Percentiles rank a stretch among this genome's conserved stretches.
These are phyloP conservation scores for Gallirallus australis DNA, from an alignment of 2,797 vertebrate genomes.

Conservation along the genomic window DNA sequence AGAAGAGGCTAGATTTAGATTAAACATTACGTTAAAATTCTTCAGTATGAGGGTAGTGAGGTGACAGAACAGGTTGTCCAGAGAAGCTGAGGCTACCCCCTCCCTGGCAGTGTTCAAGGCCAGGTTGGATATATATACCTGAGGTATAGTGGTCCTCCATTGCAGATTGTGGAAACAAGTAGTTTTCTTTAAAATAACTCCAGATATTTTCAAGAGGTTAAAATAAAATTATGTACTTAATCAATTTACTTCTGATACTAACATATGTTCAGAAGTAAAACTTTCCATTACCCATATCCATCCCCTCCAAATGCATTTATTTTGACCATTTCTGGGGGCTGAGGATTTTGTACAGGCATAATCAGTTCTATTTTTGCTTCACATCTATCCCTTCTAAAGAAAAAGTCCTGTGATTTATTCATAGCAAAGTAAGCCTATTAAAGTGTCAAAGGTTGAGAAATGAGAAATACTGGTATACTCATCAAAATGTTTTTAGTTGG, in stretches of 20 bases:
- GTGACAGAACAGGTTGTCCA: too few species aligned
- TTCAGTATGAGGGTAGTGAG: too few species aligned
- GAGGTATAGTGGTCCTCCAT: neutral
- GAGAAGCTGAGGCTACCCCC: too few species aligned
- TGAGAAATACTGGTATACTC: slow-evolving; percentile 24
- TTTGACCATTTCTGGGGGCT: neutral
- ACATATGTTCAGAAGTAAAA: neutral
- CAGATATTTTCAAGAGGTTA: neutral
- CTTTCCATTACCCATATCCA: neutral
- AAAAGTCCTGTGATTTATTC: slow-evolving; percentile 38
- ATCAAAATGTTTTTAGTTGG: slow-evolving; percentile 49
- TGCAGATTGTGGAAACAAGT: neutral
- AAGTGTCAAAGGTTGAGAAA: slow-evolving; percentile 60
- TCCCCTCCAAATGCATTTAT: neutral
- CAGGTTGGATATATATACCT: too few species aligned
- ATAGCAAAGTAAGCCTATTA: slow-evolving; percentile 51
- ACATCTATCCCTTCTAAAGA: neutral
- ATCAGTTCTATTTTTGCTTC: neutral
- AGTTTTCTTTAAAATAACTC: neutral
- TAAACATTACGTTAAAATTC: too few species aligned
- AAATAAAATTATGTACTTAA: neutral
- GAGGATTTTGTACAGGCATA: neutral
- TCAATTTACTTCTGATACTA: neutral
- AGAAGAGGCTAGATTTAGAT: too few species aligned
- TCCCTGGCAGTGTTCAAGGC: too few species aligned